phyloP scores from a whole-genome alignment of 2,113 vertebrate species.

The Phalacrocorax aristotelis region DNA sequence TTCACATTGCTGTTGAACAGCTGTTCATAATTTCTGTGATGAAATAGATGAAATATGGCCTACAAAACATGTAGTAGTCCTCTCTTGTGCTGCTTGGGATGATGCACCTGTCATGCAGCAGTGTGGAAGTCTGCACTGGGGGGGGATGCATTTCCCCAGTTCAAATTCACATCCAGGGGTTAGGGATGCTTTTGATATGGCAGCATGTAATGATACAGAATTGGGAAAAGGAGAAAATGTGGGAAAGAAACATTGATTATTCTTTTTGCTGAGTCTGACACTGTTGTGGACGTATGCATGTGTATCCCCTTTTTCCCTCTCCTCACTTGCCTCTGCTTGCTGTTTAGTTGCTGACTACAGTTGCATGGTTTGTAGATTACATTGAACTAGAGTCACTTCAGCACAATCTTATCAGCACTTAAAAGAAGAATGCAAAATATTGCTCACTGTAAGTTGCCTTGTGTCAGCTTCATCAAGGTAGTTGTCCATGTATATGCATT shows the following conservation, averaged over 20 bases:
- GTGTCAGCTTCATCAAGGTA: not conserved
- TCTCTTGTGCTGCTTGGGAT: not conserved
- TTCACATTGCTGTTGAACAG: accelerated
- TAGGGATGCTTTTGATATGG: not conserved
- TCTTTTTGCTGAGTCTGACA: not conserved
- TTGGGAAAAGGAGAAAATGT: not conserved
- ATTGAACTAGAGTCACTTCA: not conserved
- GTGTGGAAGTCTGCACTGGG: not conserved
- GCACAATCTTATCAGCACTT: not conserved
- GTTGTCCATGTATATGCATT: not conserved
- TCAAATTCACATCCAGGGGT: not conserved
- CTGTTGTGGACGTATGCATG: not conserved
- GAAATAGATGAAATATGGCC: not conserved
- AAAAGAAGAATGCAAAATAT: not conserved
- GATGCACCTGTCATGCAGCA: not conserved
- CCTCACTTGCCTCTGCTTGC: not conserved
- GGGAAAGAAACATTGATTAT: not conserved
- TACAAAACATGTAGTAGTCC: not conserved
- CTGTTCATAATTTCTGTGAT: not conserved
- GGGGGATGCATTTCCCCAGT: not conserved
- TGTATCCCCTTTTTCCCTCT: not conserved
- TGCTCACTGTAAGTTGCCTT: accelerated
- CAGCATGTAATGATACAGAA: not conserved
- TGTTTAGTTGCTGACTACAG: not conserved
- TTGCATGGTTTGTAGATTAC: not conserved